phyloP scores from a whole-genome alignment of 2,797 vertebrate genomes.

The Sebastiscus albofasciatus region DNA sequence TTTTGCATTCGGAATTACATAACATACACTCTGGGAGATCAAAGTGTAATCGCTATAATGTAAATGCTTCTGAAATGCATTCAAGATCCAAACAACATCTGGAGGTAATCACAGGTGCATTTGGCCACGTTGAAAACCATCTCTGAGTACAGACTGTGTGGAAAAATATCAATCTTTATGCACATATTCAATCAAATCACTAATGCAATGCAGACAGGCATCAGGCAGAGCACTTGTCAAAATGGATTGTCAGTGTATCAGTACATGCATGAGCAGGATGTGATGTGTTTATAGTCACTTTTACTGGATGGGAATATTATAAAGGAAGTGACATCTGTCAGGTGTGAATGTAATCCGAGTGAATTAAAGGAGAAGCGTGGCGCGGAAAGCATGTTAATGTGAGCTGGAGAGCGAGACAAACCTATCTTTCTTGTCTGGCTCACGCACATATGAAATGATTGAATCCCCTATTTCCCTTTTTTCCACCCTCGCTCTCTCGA shows the following conservation, averaged over 20 bases:
- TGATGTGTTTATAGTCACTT: not conserved
- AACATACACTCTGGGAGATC: not conserved
- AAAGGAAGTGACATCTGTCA: slow-evolving; percentile 6
- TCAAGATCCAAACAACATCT: not conserved
- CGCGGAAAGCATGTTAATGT: slow-evolving; percentile 22
- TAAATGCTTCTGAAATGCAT: not conserved
- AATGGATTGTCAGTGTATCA: not conserved
- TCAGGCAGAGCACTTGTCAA: not conserved
- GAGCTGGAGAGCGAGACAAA: not conserved
- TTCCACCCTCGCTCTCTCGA: not conserved
- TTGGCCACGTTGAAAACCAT: not conserved
- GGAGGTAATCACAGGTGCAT: not conserved
- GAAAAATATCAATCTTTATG: not conserved
- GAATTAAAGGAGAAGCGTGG: slow-evolving; percentile 7
- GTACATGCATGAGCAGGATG: not conserved
- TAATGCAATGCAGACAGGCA: not conserved
- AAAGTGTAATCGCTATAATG: not conserved
- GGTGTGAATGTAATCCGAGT: slow-evolving; percentile 26
- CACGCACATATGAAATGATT: not conserved
- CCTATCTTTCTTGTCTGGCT: not conserved
- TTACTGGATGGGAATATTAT: not conserved
- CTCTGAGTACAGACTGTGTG: not conserved
- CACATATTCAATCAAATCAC: not conserved
- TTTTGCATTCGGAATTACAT: slow-evolving; percentile 2
- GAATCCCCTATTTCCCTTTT: not conserved